Percentiles rank a stretch among this genome's conserved stretches.
Conservation (phyloP, 2,113 vertebrate species). For the Melanotaenia duboulayi region DNA sequence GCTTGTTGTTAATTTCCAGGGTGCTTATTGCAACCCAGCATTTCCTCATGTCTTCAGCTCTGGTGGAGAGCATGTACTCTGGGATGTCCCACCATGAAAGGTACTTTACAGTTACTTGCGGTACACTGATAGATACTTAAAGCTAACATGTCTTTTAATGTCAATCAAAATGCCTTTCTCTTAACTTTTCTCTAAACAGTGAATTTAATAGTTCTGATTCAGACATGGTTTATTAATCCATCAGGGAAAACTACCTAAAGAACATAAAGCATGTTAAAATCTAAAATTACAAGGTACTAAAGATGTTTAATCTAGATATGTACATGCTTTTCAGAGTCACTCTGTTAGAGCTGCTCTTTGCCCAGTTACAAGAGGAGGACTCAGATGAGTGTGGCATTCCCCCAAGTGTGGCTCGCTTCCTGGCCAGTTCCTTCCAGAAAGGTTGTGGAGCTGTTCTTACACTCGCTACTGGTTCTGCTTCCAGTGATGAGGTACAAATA, state of each 20-base stretch:
- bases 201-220: too few relatives aligned
- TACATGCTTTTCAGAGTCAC: constrained; percentile 80
- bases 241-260: too few relatives aligned
- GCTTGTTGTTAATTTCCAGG: constrained; percentile 72
- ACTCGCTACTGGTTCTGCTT: constrained; percentile 75
- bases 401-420: constrained; percentile 79
- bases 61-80: constrained; percentile 88
- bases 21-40: constrained; percentile 91
- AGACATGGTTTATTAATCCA: too few relatives aligned
- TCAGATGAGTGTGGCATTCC: constrained; percentile 72
- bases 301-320: too few relatives aligned
- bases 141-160: too few relatives aligned
- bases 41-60: constrained; percentile 88
- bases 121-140: too few relatives aligned
- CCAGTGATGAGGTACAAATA: constrained; percentile 83
- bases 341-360: constrained; percentile 88
- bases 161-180: too few relatives aligned
- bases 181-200: too few relatives aligned
- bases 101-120: constrained; percentile 73
- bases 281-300: too few relatives aligned
- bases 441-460: constrained; percentile 85
- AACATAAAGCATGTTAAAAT: too few relatives aligned
- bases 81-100: constrained; percentile 90
- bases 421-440: constrained; percentile 86
- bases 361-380: constrained; percentile 80